Evolutionary conservation across 2,888 invertebrate genomes (phyloP), one percentile per base, ranked within the genome.

Genomic region (Oxytorus armatus): DNA sequence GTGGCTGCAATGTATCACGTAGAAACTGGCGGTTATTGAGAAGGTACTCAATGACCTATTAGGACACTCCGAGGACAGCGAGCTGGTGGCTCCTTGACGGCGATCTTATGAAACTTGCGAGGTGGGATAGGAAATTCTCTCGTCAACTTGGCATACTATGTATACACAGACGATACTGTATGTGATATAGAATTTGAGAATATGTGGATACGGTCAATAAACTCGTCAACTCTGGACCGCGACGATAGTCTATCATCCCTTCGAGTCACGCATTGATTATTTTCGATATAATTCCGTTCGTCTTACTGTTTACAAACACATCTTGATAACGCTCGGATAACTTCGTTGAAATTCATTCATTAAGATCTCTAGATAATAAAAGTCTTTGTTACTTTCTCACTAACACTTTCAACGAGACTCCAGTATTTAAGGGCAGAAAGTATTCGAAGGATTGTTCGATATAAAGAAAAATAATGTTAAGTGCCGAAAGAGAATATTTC

Each of bases 181-280:
- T 74, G 55, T 68, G 23, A 21, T 21, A 25, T 53, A 42, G 18
- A 4, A 68, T 59, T 42, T 55, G 49, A 69, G 47, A 57, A 69
- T 65, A 21, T 65, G 65, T 65, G 21, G 39, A 65, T 57, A 49
- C 42, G 65, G 57, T 77, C 82, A 83, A 87, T 87, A 86, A 86
- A 86, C 81, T 81, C 83, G 86, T 85, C 85, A 83, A 49, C 82
- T 49, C 65, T 82, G 81, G 78, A 82, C 82, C 79, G 68, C 72
- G 75, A 55, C 16, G 63, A 84, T 79, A 81, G 84, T 86, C 84
- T 82, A 86, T 86, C 86, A 85, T 84, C 81, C 42, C 29, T 21
- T 47, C 11, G 61, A 68, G 29, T 55, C 29, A 36, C 29, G 57
- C 25, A 16, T 70, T 44, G 59, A 70, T 81, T 77, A 75, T 82